Base-by-base conservation (phyloP, 2,888 invertebrate species). In the Oscheius onirici region DNA sequence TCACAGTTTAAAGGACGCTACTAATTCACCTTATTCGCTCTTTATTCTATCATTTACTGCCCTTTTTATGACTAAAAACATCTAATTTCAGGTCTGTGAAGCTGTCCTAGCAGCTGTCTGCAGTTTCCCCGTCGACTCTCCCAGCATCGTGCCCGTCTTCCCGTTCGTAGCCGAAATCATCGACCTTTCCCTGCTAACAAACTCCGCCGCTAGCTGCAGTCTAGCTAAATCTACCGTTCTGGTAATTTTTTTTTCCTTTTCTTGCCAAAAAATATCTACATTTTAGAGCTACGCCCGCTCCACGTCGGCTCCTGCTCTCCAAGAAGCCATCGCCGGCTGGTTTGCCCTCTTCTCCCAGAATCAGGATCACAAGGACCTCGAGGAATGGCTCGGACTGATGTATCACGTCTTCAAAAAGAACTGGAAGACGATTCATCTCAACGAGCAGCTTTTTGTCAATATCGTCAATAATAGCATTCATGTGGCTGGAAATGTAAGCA, bases 171-270 rank as follows among this genome's bases (percentile, higher is more conserved):
- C 69, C 44, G 69, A 72, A 20, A 60, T 77, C 6, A 55, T 79
- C 34, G 72, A 74, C 15, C 26, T 71, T 10, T 72, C 77, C 40
- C 69, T 79, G 2, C 28, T 75, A 8, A 61, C 66, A 8, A 73
- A 76, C 55, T 65, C 76, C 2, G 17, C 41, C 0, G 49, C 76
- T 2, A 75, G 79, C 11, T 76, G 72, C 65, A 44, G 28, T n/a
- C 69, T 81, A 20, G 79, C 79, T 6, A 81, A 79, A 52, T 67
- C 76, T 11, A 58, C 74, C 15, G 78, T 78, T 3, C 34, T 81
- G 72, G 78, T 78, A 6, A 46, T 67, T 71, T n/a, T n/a, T n/a
- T n/a, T n/a, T n/a, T n/a, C n/a, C n/a, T n/a, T n/a, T n/a, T n/a
- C n/a, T n/a, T n/a, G n/a, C n/a, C n/a, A n/a, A n/a, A n/a, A n/a